Conservation (phyloP, 1,140 invertebrate species). For the Saxidomus purpurata region DNA sequence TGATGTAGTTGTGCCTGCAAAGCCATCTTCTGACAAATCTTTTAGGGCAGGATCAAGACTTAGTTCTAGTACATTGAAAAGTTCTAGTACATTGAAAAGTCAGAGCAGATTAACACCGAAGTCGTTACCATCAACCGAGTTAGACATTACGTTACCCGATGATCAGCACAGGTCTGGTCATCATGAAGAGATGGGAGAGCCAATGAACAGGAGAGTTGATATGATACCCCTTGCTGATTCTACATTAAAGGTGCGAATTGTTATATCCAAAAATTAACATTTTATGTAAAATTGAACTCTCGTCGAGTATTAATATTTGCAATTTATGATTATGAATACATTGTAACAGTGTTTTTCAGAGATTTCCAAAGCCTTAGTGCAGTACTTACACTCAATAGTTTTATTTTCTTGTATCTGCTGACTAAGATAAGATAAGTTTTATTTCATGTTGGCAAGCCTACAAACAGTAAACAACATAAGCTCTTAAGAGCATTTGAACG, state of each 20-base stretch:
- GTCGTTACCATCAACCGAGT: conserved; percentile 2
- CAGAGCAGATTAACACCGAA: background rate
- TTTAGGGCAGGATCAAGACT: conserved; percentile 16
- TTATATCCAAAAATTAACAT: too few species aligned
- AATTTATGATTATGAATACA: too few species aligned
- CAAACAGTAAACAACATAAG: too few species aligned
- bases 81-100: conserved; percentile 15
- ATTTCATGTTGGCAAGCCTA: too few species aligned
- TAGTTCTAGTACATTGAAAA: conserved; percentile 31
- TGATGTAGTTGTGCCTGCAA: conserved; percentile 23
- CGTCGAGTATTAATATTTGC: too few species aligned
- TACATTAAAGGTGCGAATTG: conserved; percentile 54
- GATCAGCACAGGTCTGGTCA: background rate
- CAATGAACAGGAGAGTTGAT: conserved; percentile 3
- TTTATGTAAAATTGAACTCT: too few species aligned
- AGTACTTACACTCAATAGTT: too few species aligned
- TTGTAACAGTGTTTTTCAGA: too few species aligned
- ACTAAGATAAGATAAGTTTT: too few species aligned
- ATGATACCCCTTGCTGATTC: conserved; percentile 57
- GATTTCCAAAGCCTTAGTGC: too few species aligned
- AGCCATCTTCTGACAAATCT: background rate
- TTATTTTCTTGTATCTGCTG: too few species aligned
- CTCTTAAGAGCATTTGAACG: too few species aligned
- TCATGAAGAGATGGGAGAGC: background rate
- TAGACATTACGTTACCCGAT: conserved; percentile 42